A percentile compares a stretch with the other conserved stretches of the same genome.
Evolutionary conservation across 2,113 vertebrate species (phyloP).

Genomic region (Dipodomys stephensi): DNA sequence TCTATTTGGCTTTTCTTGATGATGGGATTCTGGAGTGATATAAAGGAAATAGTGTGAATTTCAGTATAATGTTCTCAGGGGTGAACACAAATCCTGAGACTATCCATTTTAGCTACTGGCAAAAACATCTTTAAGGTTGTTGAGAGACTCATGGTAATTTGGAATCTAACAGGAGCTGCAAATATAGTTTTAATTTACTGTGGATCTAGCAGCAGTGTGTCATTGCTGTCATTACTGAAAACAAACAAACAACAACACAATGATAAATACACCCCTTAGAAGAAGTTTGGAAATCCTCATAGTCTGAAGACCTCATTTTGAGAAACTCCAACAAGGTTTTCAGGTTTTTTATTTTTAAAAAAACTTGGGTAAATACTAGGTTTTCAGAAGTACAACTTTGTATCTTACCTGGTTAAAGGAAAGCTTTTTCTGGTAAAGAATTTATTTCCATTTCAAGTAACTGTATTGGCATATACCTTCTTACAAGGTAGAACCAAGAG

Average conservation of each 20-base stretch:
- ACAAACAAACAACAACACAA: not conserved
- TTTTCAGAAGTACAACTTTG: not conserved
- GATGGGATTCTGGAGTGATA: not conserved
- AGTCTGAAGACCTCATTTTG: not conserved
- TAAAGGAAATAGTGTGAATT: not conserved
- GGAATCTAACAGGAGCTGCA: not conserved
- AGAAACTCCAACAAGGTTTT: not conserved
- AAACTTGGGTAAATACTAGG: not conserved
- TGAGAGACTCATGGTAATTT: conserved; percentile 28
- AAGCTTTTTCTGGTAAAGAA: conserved; percentile 15
- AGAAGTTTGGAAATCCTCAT: not conserved
- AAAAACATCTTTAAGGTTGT: conserved; percentile 7
- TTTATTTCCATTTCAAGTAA: conserved; percentile 26
- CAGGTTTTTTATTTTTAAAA: too few relatives aligned
- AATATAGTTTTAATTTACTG: conserved; percentile 26
- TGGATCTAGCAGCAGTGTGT: not conserved
- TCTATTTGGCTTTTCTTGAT: not conserved
- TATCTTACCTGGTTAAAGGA: conserved; percentile 25
- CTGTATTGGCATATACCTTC: not conserved
- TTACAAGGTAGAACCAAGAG: not conserved
- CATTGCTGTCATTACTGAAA: not conserved
- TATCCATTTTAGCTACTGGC: not conserved
- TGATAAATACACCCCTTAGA: not conserved
- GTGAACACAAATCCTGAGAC: not conserved
- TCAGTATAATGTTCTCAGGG: not conserved